Conservation (phyloP, 2,113 vertebrate species). For the Peromyscus californicus region DNA sequence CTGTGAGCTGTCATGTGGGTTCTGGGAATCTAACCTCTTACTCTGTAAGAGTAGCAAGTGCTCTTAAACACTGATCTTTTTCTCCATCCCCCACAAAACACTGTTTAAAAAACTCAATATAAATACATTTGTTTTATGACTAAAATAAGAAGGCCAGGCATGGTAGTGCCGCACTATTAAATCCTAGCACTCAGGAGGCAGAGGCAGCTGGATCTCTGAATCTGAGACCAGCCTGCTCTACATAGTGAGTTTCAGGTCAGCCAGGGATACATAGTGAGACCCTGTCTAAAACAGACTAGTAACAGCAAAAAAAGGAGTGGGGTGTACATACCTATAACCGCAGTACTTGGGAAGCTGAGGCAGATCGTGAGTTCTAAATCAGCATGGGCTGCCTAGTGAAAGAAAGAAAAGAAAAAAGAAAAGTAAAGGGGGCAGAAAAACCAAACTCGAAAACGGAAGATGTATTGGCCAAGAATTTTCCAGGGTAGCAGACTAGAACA, state of each 20-base stretch:
- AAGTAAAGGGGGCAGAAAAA: neutral
- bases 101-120: neutral
- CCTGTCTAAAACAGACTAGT: neutral
- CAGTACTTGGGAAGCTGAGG: neutral
- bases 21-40: neutral
- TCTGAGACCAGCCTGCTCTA: neutral
- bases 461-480: neutral
- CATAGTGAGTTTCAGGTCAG: neutral
- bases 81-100: neutral
- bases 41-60: neutral
- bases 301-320: neutral
- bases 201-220: neutral
- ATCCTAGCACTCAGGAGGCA: neutral
- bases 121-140: conserved; percentile 28
- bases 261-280: neutral
- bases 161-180: too few relatives aligned
- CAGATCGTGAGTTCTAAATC: neutral
- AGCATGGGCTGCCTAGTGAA: neutral
- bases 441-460: neutral
- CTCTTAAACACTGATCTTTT: neutral
- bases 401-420: neutral
- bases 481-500: neutral
- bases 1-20: neutral
- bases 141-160: neutral
- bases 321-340: too few relatives aligned